Evolutionary conservation across 2,797 vertebrate species (phyloP), one percentile per base, ranked within the genome.

Genomic region (Tolypeutes matacus): DNA sequence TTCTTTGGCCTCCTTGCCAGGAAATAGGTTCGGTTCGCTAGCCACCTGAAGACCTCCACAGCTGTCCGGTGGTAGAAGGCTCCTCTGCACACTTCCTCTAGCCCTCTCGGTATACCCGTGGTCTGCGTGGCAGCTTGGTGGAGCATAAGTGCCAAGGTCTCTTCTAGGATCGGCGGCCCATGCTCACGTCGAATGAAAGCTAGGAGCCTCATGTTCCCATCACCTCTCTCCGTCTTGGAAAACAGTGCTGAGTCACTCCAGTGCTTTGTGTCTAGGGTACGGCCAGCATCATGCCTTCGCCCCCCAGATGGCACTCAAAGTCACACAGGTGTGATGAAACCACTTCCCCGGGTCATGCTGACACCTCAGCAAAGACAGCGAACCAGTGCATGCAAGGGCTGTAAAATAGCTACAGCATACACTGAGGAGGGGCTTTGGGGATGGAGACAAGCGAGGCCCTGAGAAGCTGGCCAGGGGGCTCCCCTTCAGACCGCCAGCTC

Each of bases 1-100:
- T 88, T 83, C 18, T 93, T 88, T 73, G 78, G 64, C 62, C 31
- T 94, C 17, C n/a, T 51, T 70, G 80, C 82, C 49, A 85, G 76
- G 62, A 91, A 96, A 84, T 56, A 89, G 29, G 36, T 58, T 76
- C 39, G 69, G 75, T 42, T 46, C 0, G 3, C 11, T 25, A 51
- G 12, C 67, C 42, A 2, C 18, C 56, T 93, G 62, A 69, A 77
- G 34, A 72, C 8, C 67, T 23, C 31, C 17, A 73, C 11, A 39
- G 21, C 18, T 58, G 58, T 53, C 83, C 11, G 76, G 27, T 65
- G 29, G 89, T 53, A 65, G 92, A 90, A 78, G 56, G 23, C 69
- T 53, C 67, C 62, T 86, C 34, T 51, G 67, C 18, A 65, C 17
- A 9, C 36, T 77, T n/a, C 34, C 84, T 36, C 23, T 86, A 49